phyloP scores from a whole-genome alignment of 2,888 invertebrate species.

The Stenoptilia bipunctidactyla region DNA sequence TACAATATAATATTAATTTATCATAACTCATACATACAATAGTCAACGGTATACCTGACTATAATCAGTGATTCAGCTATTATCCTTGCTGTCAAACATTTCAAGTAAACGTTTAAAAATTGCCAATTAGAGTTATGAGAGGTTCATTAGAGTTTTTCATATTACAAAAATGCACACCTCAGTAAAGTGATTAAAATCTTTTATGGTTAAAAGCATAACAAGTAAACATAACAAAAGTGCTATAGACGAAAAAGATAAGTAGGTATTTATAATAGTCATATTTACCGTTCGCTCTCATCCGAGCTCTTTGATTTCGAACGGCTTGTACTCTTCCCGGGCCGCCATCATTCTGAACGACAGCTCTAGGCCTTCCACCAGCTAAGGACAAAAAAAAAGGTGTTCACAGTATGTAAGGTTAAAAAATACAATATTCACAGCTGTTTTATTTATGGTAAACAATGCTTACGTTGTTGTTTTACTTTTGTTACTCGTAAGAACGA shows the following conservation, averaged over 20 bases:
- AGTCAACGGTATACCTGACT: too few species aligned
- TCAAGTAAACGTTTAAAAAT: too few species aligned
- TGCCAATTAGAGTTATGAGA: too few species aligned
- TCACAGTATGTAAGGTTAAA: slow-evolving; percentile 4
- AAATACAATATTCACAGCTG: background rate
- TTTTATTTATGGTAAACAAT: background rate
- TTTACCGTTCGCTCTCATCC: slow-evolving; percentile 72
- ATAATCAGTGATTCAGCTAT: too few species aligned
- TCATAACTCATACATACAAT: too few species aligned
- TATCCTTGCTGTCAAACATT: too few species aligned
- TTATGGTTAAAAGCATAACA: slow-evolving; percentile 1
- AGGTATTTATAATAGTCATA: too few species aligned
- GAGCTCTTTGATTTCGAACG: slow-evolving; percentile 78
- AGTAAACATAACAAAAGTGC: too few species aligned
- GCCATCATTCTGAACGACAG: slow-evolving; percentile 60
- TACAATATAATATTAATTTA: too few species aligned
- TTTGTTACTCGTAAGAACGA: slow-evolving; percentile 42
- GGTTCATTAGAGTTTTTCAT: too few species aligned
- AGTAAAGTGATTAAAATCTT: background rate
- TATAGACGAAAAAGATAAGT: slow-evolving; percentile 1
- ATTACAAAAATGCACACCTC: background rate
- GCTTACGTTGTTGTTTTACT: slow-evolving; percentile 42
- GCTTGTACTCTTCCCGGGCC: slow-evolving; percentile 79
- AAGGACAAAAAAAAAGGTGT: slow-evolving; percentile 12
- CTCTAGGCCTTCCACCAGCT: slow-evolving; percentile 45